These are phyloP conservation scores for Orycteropus afer DNA, from an alignment of 2,113 vertebrate species.

Conservation along the genomic window DNA sequence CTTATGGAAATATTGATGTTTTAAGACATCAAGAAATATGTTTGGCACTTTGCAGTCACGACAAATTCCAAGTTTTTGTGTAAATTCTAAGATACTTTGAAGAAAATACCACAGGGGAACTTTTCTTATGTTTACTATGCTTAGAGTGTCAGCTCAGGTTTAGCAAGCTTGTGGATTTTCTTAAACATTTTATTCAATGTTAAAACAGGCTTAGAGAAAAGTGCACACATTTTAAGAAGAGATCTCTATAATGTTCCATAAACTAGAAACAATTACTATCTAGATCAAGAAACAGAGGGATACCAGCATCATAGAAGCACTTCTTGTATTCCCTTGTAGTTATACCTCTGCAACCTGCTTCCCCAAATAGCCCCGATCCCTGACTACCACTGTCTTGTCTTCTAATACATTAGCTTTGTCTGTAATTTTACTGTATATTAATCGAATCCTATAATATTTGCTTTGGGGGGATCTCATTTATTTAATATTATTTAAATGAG, in stretches of 20 bases:
- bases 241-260: background rate
- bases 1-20: background rate
- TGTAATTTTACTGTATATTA: background rate
- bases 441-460: background rate
- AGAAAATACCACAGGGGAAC: background rate
- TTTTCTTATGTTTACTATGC: background rate
- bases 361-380: rapidly evolving
- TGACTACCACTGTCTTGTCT: background rate
- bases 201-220: background rate
- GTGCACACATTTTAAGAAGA: background rate
- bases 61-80: background rate
- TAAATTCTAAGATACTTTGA: background rate
- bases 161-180: background rate
- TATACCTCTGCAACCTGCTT: background rate
- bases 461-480: background rate
- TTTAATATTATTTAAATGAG: background rate
- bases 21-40: background rate
- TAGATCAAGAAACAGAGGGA: background rate
- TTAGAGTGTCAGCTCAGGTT: background rate
- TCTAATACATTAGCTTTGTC: background rate
- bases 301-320: background rate
- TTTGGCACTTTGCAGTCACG: background rate
- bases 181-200: background rate
- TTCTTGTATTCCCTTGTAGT: background rate
- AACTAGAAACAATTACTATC: background rate